These are phyloP conservation scores for Ophiothrix spiculata DNA, from an alignment of 35 echinoderm and acorn worm species.

Conservation along the genomic window DNA sequence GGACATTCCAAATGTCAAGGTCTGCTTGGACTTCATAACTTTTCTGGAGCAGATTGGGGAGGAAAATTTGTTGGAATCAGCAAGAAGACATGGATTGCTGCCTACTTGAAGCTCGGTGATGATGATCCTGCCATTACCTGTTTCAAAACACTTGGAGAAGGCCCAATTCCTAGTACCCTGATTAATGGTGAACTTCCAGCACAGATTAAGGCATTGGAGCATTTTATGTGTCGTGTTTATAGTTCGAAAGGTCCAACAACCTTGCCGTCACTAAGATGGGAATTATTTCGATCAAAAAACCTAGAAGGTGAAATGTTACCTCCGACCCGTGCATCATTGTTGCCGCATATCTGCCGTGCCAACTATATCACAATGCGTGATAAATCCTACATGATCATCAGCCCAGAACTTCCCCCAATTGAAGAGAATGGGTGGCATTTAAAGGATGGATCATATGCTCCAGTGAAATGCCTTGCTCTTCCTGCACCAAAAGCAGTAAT, in stretches of 20 bases:
- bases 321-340: constrained; percentile 35
- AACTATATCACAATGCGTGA: constrained; percentile 32
- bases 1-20: constrained; percentile 24
- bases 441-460: constrained; percentile 25
- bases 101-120: constrained; percentile 28
- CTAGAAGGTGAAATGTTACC: constrained; percentile 43
- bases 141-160: constrained; percentile 29
- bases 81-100: constrained; percentile 46
- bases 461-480: constrained; percentile 22
- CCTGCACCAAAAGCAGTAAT: constrained; percentile 36
- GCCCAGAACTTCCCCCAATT: constrained; percentile 9
- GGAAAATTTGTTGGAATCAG: constrained; percentile 40
- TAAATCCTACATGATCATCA: constrained; percentile 24
- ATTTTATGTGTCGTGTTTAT: constrained; percentile 30
- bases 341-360: constrained; percentile 45
- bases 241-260: constrained; percentile 27
- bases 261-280: background rate
- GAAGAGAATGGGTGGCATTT: constrained; percentile 39
- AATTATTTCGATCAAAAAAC: constrained; percentile 3
- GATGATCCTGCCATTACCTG: constrained; percentile 38
- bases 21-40: constrained; percentile 39
- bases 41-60: constrained; percentile 13
- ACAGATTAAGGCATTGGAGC: constrained; percentile 15
- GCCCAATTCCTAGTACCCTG: background rate
- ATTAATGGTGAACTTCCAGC: constrained; percentile 34